Evolutionary conservation across 1,140 invertebrate genomes (phyloP), one percentile per base, ranked within the genome.

Genomic region (Geopemphigus sp.): DNA sequence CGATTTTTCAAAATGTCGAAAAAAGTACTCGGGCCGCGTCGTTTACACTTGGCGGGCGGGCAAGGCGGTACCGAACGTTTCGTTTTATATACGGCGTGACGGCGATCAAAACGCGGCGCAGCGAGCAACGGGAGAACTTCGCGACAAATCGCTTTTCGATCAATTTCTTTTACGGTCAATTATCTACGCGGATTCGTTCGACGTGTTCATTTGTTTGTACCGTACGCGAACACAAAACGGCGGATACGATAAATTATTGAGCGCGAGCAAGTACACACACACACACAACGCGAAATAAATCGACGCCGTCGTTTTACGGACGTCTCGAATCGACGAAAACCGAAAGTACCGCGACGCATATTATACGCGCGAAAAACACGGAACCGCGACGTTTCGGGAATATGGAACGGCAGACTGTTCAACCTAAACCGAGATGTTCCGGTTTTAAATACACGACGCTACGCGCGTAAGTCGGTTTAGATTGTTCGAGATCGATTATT

Each of bases 1-100:
- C 68, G 50, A 72, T 72, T 53, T 72, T 53, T 72, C 50, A 72
- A 54, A 54, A 72, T 54, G 68, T 54, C 68, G 54, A 72, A 72
- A 54, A 53, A 72, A 54, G 29, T 54, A 45, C 8, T 32, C 50
- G 14, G 47, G 5, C 17, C 50, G 5, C 24, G 1, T 29, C 19
- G 53, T 72, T 54, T 54, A 29, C 24, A n/a, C 17, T 12, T 5
- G 45, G 6, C 14, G 29, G 2, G 17, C 19, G 24, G 10, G n/a
- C n/a, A n/a, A n/a, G n/a, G n/a, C n/a, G n/a, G n/a, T 70, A 70
- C 50, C 64, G n/a, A n/a, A n/a, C 47, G 5, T 70, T 53, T 19
- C 47, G 24, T 32, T 53, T 66, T 22, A 56, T 29, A 54, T 72
- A 19, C 47, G 17, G 22, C 12, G 17, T 12, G 68, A 53, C 68